Evolutionary conservation across 2,113 vertebrate species (phyloP).

Genomic region (Verasper variegatus): DNA sequence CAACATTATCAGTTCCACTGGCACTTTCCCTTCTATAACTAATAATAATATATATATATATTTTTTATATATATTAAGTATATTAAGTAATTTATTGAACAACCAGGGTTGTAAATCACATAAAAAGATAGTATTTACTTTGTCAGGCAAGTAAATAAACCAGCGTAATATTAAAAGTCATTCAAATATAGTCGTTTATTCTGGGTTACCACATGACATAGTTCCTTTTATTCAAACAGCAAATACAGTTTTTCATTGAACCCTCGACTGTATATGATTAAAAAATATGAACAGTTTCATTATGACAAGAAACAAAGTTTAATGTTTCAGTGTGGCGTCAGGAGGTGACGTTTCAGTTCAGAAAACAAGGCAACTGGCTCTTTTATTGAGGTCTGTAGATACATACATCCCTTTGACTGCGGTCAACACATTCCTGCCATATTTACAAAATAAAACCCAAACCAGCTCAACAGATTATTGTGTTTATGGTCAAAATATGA

Average conservation of each 20-base stretch:
- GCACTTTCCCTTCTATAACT: too few species aligned
- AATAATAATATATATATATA: background rate
- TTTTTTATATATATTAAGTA: background rate
- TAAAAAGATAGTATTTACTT: background rate
- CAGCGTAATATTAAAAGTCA: background rate
- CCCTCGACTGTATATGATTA: background rate
- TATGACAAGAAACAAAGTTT: slow-evolving; percentile 2
- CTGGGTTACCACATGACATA: background rate
- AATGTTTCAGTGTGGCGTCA: background rate
- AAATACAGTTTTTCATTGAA: slow-evolving; percentile 7
- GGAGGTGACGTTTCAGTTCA: slow-evolving; percentile 4
- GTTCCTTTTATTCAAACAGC: slow-evolving; percentile 15
- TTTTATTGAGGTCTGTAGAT: background rate
- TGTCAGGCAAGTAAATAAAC: background rate
- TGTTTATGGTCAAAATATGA: slow-evolving; percentile 55
- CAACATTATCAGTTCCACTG: background rate
- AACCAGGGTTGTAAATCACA: too few species aligned
- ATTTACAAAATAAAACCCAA: slow-evolving; percentile 61
- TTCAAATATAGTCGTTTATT: slow-evolving; percentile 54
- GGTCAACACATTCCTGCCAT: slow-evolving; percentile 27
- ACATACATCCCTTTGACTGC: slow-evolving; percentile 7
- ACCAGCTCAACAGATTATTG: slow-evolving; percentile 25
- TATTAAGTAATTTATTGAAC: background rate
- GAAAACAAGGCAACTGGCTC: background rate
- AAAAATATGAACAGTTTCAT: slow-evolving; percentile 28